phyloP scores from a whole-genome alignment of 2,113 vertebrate species.

The Morone chrysops region DNA sequence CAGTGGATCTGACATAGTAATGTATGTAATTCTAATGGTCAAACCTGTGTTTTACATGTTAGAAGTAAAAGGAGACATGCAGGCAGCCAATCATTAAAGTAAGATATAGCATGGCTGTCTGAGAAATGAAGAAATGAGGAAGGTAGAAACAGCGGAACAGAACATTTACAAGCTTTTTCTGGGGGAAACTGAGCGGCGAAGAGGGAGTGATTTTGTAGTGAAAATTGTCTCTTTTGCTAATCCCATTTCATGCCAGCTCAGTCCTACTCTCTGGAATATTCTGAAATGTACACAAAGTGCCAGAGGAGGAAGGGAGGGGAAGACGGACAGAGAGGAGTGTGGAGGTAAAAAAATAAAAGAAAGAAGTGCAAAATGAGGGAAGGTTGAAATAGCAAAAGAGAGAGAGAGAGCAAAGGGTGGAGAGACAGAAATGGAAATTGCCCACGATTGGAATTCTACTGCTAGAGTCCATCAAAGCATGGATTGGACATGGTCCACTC shows the following conservation, averaged over 20 bases:
- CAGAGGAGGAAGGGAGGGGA: neutral
- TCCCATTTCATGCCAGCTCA: conserved; percentile 81
- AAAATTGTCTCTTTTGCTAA: conserved; percentile 81
- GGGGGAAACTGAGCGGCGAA: conserved; percentile 3
- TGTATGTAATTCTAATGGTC: neutral
- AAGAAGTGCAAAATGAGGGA: neutral
- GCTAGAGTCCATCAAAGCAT: conserved; percentile 67
- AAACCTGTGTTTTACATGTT: conserved; percentile 11
- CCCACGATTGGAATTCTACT: conserved; percentile 64
- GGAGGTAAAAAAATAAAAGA: neutral
- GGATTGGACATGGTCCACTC: conserved; percentile 68
- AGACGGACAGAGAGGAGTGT: neutral
- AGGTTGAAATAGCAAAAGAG: neutral
- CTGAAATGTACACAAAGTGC: conserved; percentile 60
- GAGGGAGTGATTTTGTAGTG: conserved; percentile 64
- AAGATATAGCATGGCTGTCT: conserved; percentile 4
- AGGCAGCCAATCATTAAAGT: conserved; percentile 4
- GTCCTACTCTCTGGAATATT: conserved; percentile 71
- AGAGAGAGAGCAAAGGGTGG: neutral
- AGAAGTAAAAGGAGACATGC: neutral
- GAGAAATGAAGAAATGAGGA: conserved; percentile 9
- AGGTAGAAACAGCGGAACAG: conserved; percentile 9
- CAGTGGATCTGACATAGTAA: neutral
- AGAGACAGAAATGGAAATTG: conserved; percentile 53
- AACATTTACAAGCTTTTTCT: conserved; percentile 14